These are phyloP conservation scores for Watsonalla cultraria DNA, from an alignment of 2,888 invertebrate species.

Conservation along the genomic window DNA sequence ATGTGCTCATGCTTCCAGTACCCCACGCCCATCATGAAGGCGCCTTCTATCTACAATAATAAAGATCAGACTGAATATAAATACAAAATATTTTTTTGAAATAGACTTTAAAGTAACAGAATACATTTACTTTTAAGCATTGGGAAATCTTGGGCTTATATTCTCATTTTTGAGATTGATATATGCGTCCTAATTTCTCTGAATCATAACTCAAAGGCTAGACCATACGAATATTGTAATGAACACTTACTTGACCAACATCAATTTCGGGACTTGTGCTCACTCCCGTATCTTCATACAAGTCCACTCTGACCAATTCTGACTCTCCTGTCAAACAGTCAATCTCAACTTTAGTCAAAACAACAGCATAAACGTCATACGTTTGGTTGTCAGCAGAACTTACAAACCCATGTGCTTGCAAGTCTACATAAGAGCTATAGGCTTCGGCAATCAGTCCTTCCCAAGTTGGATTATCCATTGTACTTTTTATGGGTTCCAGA, in stretches of 20 bases:
- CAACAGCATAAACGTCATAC: constrained; percentile 70
- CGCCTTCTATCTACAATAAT: constrained; percentile 73
- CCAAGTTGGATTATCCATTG: constrained; percentile 64
- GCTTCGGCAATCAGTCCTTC: constrained; percentile 68
- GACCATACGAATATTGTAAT: background rate
- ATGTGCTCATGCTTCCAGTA: constrained; percentile 81
- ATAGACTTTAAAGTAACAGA: background rate
- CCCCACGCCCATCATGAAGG: constrained; percentile 81
- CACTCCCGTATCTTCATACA: constrained; percentile 81
- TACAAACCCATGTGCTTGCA: constrained; percentile 41
- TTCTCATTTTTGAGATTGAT: constrained; percentile 33
- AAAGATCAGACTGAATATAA: background rate
- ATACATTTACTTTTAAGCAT: constrained; percentile 23
- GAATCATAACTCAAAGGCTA: background rate
- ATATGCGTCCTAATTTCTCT: background rate
- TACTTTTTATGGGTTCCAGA: constrained; percentile 56
- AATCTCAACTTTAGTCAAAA: constrained; percentile 82
- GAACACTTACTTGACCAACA: constrained; percentile 75
- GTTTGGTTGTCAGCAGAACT: constrained; percentile 23
- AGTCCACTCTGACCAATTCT: constrained; percentile 78
- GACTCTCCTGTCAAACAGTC: constrained; percentile 85
- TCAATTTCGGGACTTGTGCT: constrained; percentile 82
- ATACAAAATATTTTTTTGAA: background rate
- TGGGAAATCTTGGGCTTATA: no score
- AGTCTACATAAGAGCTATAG: constrained; percentile 34